Conservation (phyloP, 2,113 vertebrate genomes). For the Cryptomyrus ogoouensis region DNA sequence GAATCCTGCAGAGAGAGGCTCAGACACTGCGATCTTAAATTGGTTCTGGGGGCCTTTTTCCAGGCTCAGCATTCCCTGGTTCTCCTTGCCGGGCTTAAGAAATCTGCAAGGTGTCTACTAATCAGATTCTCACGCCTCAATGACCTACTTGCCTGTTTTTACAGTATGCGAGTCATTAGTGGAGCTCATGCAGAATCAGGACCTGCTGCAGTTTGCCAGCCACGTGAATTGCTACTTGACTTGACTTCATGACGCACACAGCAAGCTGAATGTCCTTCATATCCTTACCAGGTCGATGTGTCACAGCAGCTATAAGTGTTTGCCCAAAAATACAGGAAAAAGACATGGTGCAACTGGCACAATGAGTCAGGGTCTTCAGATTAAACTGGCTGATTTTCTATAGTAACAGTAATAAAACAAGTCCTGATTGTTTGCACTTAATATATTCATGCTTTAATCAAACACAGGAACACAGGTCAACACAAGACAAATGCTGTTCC, state of each 20-base stretch:
- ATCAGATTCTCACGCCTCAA: not conserved
- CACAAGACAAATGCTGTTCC: constrained; percentile 53
- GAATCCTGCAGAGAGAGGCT: not conserved
- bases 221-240: not conserved
- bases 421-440: not conserved
- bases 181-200: not conserved
- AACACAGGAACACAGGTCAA: constrained; percentile 49
- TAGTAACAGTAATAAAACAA: not conserved
- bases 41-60: not conserved
- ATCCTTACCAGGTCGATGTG: not conserved
- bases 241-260: not conserved
- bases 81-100: not conserved
- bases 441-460: constrained; percentile 68
- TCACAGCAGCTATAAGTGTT: not conserved
- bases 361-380: not conserved
- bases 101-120: not conserved
- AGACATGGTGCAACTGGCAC: not conserved
- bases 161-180: not conserved
- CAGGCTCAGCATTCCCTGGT: not conserved
- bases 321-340: not conserved
- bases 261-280: not conserved
- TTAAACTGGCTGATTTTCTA: not conserved
- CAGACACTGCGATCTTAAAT: not conserved
- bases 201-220: not conserved
- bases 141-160: not conserved